A percentile compares a stretch with the other conserved stretches of the same genome.
phyloP scores from a whole-genome alignment of 1,140 invertebrate species.

The Formica exsecta region DNA sequence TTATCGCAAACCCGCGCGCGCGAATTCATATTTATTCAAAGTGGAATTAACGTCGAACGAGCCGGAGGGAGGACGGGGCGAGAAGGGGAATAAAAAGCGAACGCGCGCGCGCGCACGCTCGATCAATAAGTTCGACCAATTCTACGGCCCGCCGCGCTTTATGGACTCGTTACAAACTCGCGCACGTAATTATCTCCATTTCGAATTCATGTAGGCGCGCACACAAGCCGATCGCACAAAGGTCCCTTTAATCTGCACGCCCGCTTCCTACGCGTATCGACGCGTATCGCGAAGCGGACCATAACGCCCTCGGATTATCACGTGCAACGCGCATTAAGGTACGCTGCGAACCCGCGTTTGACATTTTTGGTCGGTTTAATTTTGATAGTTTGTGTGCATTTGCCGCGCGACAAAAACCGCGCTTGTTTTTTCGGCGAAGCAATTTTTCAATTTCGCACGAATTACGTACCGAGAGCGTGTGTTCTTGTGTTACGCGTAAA shows the following conservation, averaged over 20 bases:
- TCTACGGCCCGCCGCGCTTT: conserved; percentile 72
- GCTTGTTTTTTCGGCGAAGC: conserved; percentile 45
- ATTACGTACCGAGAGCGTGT: background rate
- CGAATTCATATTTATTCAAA: conserved; percentile 67
- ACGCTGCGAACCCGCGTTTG: conserved; percentile 5
- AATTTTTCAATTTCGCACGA: conserved; percentile 48
- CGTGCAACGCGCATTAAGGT: conserved; percentile 28
- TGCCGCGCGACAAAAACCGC: conserved; percentile 43
- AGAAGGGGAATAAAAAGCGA: conserved; percentile 67
- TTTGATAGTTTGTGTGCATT: conserved; percentile 53
- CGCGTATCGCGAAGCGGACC: conserved; percentile 44
- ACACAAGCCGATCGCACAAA: conserved; percentile 10
- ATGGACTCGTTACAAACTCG: conserved; percentile 78
- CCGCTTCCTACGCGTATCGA: conserved; percentile 47
- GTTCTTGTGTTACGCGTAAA: conserved; percentile 54
- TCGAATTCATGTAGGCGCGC: conserved; percentile 63
- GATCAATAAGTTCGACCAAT: conserved; percentile 79
- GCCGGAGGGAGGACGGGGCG: background rate
- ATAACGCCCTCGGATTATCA: conserved; percentile 47
- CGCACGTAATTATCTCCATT: conserved; percentile 74
- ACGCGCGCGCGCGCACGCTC: conserved; percentile 55
- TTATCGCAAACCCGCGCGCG: conserved; percentile 29
- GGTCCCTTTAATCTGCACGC: conserved; percentile 68
- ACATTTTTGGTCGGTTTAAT: conserved; percentile 40
- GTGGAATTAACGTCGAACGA: conserved; percentile 67